Percentiles rank a stretch among this genome's conserved stretches.
Evolutionary conservation across 2,113 vertebrate species (phyloP).

Genomic region (Vireo altiloquus): DNA sequence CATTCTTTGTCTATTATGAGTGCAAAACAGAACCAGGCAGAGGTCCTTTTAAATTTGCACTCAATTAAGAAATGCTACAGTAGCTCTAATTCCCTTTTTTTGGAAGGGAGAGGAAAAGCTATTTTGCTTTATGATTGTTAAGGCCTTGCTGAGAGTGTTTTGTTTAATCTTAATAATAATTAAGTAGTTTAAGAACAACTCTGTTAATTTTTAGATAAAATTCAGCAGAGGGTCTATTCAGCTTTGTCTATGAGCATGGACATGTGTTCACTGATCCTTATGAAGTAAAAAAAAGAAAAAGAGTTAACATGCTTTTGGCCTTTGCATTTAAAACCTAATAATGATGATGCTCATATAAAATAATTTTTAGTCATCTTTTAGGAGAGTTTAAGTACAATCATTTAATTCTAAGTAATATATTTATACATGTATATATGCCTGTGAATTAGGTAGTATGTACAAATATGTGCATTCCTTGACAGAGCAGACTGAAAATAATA

Average conservation of each 20-base stretch:
- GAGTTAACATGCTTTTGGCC: neutral
- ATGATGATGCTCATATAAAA: neutral
- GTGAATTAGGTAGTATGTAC: neutral
- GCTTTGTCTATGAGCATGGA: neutral
- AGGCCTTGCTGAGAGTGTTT: neutral
- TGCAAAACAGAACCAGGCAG: neutral
- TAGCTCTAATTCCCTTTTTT: constrained; percentile 11
- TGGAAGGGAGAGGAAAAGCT: neutral
- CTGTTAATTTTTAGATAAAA: constrained; percentile 27
- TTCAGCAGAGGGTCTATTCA: neutral
- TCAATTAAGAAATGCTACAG: constrained; percentile 39
- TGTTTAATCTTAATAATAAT: constrained; percentile 19
- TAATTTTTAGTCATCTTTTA: neutral
- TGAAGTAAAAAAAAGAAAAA: neutral
- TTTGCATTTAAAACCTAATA: neutral
- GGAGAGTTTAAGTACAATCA: neutral
- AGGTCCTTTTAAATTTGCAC: constrained; percentile 14
- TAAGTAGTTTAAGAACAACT: constrained; percentile 29
- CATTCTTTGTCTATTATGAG: neutral
- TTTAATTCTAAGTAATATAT: neutral
- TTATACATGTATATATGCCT: neutral
- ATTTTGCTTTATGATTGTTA: neutral
- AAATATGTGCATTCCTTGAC: neutral
- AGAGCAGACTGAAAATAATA: neutral
- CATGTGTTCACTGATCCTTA: neutral